Percentiles rank a stretch among this genome's conserved stretches.
phyloP scores from a whole-genome alignment of 1,140 invertebrate genomes.

The Phymastichus coffea region DNA sequence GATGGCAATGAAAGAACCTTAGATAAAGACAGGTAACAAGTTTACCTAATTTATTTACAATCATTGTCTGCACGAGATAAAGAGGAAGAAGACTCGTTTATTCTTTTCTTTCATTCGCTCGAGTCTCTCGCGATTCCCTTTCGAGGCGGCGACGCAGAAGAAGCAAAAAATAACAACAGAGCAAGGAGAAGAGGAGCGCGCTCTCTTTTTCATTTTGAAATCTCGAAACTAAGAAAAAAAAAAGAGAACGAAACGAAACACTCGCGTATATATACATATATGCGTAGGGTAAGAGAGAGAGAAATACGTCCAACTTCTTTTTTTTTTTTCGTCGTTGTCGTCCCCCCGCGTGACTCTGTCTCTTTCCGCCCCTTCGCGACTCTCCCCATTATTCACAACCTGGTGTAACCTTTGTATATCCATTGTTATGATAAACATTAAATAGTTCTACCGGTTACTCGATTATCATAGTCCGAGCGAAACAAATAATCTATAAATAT shows the following conservation, averaged over 20 bases:
- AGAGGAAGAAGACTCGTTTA: not conserved
- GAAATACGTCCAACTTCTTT: conserved; percentile 11
- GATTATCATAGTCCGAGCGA: conserved; percentile 43
- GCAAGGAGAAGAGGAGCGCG: not conserved
- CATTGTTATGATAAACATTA: conserved; percentile 47
- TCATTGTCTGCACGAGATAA: too few relatives aligned
- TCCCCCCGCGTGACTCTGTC: not conserved
- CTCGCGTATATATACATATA: too few relatives aligned
- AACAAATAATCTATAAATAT: conserved; percentile 50
- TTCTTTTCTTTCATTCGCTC: not conserved
- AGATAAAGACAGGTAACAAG: too few relatives aligned
- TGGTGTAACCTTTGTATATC: conserved; percentile 47
- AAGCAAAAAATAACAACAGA: too few relatives aligned
- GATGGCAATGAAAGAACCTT: too few relatives aligned
- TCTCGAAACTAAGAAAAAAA: not conserved
- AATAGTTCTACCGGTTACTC: conserved; percentile 43
- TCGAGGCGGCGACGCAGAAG: too few relatives aligned
- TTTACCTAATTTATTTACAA: not conserved
- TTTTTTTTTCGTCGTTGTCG: too few relatives aligned
- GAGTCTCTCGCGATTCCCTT: not conserved
- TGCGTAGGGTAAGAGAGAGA: conserved; percentile 13
- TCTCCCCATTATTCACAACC: conserved; percentile 16
- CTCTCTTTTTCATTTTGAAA: not conserved
- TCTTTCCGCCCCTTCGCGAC: not conserved
- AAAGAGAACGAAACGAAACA: not conserved